These are phyloP conservation scores for Sthenelais limicola DNA, from an alignment of 2,888 invertebrate genomes.

Conservation along the genomic window DNA sequence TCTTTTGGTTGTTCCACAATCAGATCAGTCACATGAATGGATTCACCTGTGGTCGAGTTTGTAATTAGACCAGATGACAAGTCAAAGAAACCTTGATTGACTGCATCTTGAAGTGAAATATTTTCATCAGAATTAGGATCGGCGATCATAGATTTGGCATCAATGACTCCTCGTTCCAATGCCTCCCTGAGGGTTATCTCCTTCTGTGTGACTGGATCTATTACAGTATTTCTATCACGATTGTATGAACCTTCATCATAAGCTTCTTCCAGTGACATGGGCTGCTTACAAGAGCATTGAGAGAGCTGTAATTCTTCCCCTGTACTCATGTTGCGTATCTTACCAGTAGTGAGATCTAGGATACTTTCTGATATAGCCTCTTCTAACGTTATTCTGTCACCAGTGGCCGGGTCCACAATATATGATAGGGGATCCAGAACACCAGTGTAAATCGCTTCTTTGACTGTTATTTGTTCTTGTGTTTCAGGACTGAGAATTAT, in stretches of 20 bases:
- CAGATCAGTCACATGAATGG: slow-evolving; percentile 79
- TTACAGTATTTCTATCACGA: slow-evolving; percentile 55
- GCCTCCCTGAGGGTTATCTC: slow-evolving; percentile 57
- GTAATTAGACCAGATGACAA: slow-evolving; percentile 77
- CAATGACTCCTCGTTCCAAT: slow-evolving; percentile 75
- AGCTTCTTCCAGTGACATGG: slow-evolving; percentile 59
- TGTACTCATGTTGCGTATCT: slow-evolving; percentile 41
- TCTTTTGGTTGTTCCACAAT: neutral
- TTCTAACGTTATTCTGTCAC: slow-evolving; percentile 85
- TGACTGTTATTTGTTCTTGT: slow-evolving; percentile 52
- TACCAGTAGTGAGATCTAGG: slow-evolving; percentile 78
- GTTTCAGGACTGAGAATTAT: slow-evolving; percentile 53
- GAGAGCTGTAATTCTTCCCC: slow-evolving; percentile 33
- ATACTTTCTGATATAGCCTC: slow-evolving; percentile 81
- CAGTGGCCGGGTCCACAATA: slow-evolving; percentile 83
- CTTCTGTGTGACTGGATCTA: slow-evolving; percentile 55
- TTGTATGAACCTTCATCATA: slow-evolving; percentile 61
- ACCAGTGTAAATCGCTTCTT: slow-evolving; percentile 54
- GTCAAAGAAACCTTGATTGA: slow-evolving; percentile 70
- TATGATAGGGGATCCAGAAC: slow-evolving; percentile 41
- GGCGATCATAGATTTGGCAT: slow-evolving; percentile 73
- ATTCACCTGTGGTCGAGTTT: slow-evolving; percentile 78
- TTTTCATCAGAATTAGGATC: slow-evolving; percentile 86
- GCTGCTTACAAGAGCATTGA: slow-evolving; percentile 37
- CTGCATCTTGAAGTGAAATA: slow-evolving; percentile 87